A percentile compares a stretch with the other conserved stretches of the same genome.
phyloP scores from a whole-genome alignment of 2,797 vertebrate species.

The Hipposideros larvatus region DNA sequence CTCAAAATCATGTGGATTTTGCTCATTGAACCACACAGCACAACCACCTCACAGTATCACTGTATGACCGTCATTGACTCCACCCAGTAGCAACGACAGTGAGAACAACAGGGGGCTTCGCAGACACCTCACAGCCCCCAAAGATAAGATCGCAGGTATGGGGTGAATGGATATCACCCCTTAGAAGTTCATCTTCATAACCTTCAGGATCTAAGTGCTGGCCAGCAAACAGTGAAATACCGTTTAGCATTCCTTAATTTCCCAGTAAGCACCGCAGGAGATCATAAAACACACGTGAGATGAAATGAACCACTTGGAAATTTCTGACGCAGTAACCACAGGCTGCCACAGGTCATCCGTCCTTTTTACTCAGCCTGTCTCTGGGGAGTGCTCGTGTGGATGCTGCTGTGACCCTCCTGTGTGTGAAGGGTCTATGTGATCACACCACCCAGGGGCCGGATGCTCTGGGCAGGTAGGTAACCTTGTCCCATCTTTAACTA shows the following conservation, averaged over 20 bases:
- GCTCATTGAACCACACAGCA: not conserved
- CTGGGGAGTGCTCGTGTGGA: not conserved
- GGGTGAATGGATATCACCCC: not conserved
- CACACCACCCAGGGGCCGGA: not conserved
- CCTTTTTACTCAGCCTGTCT: not conserved
- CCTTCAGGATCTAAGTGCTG: not conserved
- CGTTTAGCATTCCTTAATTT: not conserved
- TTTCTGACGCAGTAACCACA: not conserved
- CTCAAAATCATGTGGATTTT: not conserved
- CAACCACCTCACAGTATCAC: not conserved
- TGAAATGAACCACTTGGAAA: not conserved
- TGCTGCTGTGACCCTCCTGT: not conserved
- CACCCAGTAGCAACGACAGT: not conserved
- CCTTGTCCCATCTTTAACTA: not conserved
- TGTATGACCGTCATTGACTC: not conserved
- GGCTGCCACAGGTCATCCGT: not conserved
- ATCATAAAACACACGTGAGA: not conserved
- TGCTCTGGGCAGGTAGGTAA: not conserved
- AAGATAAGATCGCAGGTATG: rapidly evolving
- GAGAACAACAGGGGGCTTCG: not conserved
- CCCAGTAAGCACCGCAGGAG: not conserved
- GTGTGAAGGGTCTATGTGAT: not conserved
- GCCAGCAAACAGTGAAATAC: not conserved
- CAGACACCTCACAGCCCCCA: not conserved
- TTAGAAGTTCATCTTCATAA: not conserved